These are phyloP conservation scores for Bombyx mandarina DNA, from an alignment of 1,140 invertebrate species.

Conservation along the genomic window DNA sequence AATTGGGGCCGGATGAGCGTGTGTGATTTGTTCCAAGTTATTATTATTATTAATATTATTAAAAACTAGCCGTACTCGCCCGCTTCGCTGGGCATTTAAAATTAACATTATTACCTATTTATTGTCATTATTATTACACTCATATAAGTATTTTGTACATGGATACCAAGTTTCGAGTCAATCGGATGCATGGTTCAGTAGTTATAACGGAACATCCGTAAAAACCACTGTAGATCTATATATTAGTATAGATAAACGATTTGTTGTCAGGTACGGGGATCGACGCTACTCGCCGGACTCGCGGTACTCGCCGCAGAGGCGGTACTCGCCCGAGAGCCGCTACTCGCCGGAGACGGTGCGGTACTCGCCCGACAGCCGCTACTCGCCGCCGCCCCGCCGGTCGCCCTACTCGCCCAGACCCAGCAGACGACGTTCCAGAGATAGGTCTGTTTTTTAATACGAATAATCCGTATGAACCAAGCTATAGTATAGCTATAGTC, in stretches of 20 bases:
- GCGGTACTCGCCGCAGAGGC: constrained; percentile 44
- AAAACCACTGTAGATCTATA: too few species aligned
- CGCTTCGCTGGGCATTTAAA: neutral
- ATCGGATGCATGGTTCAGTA: too few species aligned
- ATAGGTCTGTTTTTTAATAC: constrained; percentile 27
- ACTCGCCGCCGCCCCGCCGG: constrained; percentile 33
- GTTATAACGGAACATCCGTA: too few species aligned
- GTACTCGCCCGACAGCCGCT: constrained; percentile 39
- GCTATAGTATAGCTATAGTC: too few species aligned
- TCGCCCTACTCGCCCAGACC: constrained; percentile 40
- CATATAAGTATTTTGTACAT: too few species aligned
- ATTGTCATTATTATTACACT: too few species aligned
- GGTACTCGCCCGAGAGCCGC: constrained; percentile 46
- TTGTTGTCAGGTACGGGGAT: constrained; percentile 32
- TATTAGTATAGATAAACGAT: neutral
- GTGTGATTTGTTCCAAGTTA: too few species aligned
- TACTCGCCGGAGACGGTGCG: constrained; percentile 39
- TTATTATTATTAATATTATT: neutral
- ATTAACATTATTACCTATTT: too few species aligned
- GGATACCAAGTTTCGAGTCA: too few species aligned
- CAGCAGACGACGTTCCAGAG: constrained; percentile 34
- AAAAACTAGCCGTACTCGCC: too few species aligned
- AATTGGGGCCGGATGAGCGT: neutral
- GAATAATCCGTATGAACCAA: neutral
- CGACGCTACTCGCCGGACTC: constrained; percentile 47